Base-by-base conservation (phyloP, 2,888 invertebrate genomes). In the Abrostola tripartita region DNA sequence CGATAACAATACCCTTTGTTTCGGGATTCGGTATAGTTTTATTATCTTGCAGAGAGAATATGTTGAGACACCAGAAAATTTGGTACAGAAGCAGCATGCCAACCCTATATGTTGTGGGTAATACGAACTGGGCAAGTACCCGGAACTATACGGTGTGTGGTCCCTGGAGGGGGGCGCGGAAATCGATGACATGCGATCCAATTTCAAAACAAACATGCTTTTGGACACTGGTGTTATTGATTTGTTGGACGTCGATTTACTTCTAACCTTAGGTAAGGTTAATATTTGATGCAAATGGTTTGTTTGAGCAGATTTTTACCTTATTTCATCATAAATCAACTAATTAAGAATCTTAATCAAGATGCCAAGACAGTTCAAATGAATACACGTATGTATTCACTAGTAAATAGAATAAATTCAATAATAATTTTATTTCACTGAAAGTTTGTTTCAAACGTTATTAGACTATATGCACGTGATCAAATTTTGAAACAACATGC, bases 181-280 rank as follows among this genome's bases (percentile, higher is more conserved):
- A 75, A 84, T 86, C 85, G 81, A 85, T 85, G 86, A 82, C 83
- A 80, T 73, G 67, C 72, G 81, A 79, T 86, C 81, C 77, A 79
- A 78, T 86, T 86, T 81, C 85, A 86, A 83, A 84, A 85, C 81
- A 86, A 85, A 84, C 75, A 68, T 62, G 74, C 72, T 78, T 81
- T 85, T 71, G 78, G 74, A 65, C 52, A 79, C 78, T 59, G 51
- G 24, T 47, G 68, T 37, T 82, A 84, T 84, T 82, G 85, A 85
- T 85, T 82, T 74, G 66, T 75, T 72, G 68, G 57, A 66, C 60
- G 61, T 37, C 41, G 47, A 42, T 54, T 40, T 10, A 47, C 61
- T 51, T 58, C 50, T 57, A 6, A 67, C 61, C 64, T 50, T 40
- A 44, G 5, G 54, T 57, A 7, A 59, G 14, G 38, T 59, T 1